Base-by-base conservation (phyloP, 1,140 invertebrate genomes). In the Delia radicum region DNA sequence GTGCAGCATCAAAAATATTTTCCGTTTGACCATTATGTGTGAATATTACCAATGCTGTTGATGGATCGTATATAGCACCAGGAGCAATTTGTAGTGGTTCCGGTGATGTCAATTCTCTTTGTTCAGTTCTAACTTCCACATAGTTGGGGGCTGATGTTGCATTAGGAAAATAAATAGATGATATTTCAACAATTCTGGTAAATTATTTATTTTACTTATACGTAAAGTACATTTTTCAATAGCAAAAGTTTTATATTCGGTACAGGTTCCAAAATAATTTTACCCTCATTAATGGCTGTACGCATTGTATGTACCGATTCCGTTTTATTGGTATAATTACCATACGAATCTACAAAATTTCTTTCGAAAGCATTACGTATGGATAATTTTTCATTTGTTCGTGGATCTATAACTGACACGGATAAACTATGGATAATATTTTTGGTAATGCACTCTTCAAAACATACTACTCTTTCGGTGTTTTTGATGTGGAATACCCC, bases 401-500 rank as follows among this genome's bases (percentile, higher is more conserved):
- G 90, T 0, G 91, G 90, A 85, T 97, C 94, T 75, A 95, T 87
- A 8, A 96, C 94, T 27, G 90, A 82, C 27, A 93, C 94, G 2
- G 95, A 96, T 74, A 91, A 87, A 3, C 93, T 90, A 86, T 96
- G 93, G 55, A 98, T 94, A 12, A 98, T 93, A 81, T 94, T 91
- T 65, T 95, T 88, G 79, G 92, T 91, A 31, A 98, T 87, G 79
- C 96, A 96, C 86, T 97, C 95, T 86, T 95, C 90, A 79, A 99
- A 93, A 75, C 94, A 93, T 4, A 97, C 90, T 29, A 94, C 87
- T 80, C 94, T 90, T 84, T 96, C 94, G 2, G 94, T 95, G 31
- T 93, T 93, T 42, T 95, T 95, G 79, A 98, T 94, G 71, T 93
- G 92, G 81, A 98, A 96, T 2, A 95, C 87, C 2, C 96, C 95